Conservation (phyloP, 2,797 vertebrate genomes). For the Pseudochirops corinnae region DNA sequence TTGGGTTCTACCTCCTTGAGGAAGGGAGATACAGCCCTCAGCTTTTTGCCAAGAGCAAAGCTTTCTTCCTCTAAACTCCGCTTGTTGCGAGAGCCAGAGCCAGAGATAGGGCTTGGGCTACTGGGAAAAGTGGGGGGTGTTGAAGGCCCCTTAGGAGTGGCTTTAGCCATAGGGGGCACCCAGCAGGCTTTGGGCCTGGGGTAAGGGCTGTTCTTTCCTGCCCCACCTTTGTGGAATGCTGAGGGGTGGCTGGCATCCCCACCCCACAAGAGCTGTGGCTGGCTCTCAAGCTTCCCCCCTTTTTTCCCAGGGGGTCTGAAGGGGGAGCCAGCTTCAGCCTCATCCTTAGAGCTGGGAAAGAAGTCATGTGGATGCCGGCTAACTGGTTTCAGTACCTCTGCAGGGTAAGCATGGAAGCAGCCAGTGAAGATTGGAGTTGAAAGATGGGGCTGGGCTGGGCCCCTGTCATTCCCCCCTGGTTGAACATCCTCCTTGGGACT, state of each 20-base stretch:
- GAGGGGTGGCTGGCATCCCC: constrained; percentile 67
- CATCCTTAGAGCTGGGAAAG: constrained; percentile 78
- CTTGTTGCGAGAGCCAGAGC: constrained; percentile 74
- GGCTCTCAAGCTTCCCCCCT: constrained; percentile 31
- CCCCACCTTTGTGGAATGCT: constrained; percentile 71
- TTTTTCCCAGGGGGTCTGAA: constrained; percentile 54
- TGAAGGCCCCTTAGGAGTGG: constrained; percentile 80
- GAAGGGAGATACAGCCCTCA: constrained; percentile 81
- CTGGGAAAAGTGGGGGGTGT: constrained; percentile 16
- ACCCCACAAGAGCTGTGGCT: constrained; percentile 76
- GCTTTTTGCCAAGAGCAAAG: constrained; percentile 81
- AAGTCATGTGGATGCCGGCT: constrained; percentile 74
- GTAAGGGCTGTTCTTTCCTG: constrained; percentile 55
- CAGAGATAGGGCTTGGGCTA: constrained; percentile 52
- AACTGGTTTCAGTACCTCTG: constrained; percentile 68
- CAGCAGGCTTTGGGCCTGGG: constrained; percentile 83
- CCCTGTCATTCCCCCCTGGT: constrained; percentile 61
- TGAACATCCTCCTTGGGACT: constrained; percentile 64
- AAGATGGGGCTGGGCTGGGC: constrained; percentile 79
- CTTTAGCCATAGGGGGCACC: constrained; percentile 86
- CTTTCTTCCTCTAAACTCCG: constrained; percentile 76
- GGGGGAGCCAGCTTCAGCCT: constrained; percentile 60
- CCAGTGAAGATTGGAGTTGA: constrained; percentile 83
- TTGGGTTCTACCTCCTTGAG: constrained; percentile 78
- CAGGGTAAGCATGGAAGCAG: constrained; percentile 78